Conservation (phyloP, 2,888 invertebrate genomes). For the Agrotis ipsilon region DNA sequence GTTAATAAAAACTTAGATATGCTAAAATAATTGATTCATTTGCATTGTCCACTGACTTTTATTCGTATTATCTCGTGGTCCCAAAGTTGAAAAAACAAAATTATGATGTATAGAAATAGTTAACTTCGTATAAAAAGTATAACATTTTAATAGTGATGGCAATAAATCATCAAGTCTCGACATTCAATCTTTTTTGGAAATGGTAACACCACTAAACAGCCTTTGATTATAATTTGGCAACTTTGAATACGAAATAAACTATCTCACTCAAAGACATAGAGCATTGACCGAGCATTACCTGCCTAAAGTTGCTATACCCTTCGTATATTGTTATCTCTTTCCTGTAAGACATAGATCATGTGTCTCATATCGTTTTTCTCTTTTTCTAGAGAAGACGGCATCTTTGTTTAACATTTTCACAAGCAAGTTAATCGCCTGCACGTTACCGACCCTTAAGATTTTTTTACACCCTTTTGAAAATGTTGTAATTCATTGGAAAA, state of each 20-base stretch:
- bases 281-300: too few species aligned
- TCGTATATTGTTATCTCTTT: too few species aligned
- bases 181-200: conserved; percentile 17
- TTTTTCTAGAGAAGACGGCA: too few species aligned
- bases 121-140: conserved; percentile 60
- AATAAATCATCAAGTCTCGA: conserved; percentile 26
- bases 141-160: conserved; percentile 31
- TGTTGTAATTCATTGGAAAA: too few species aligned
- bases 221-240: conserved; percentile 38
- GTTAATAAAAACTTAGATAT: conserved; percentile 81
- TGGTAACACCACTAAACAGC: conserved; percentile 23
- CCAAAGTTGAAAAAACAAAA: conserved; percentile 59
- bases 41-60: conserved; percentile 56
- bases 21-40: conserved; percentile 85
- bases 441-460: too few species aligned
- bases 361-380: too few species aligned
- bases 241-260: conserved; percentile 60
- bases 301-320: too few species aligned
- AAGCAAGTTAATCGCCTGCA: too few species aligned
- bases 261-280: conserved; percentile 10
- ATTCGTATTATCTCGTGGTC: conserved; percentile 69
- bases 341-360: too few species aligned
- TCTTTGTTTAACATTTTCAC: too few species aligned
- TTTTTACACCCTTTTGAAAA: too few species aligned
- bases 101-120: conserved; percentile 52